phyloP scores from a whole-genome alignment of 2,113 vertebrate species.

The Gymnorhina tibicen region DNA sequence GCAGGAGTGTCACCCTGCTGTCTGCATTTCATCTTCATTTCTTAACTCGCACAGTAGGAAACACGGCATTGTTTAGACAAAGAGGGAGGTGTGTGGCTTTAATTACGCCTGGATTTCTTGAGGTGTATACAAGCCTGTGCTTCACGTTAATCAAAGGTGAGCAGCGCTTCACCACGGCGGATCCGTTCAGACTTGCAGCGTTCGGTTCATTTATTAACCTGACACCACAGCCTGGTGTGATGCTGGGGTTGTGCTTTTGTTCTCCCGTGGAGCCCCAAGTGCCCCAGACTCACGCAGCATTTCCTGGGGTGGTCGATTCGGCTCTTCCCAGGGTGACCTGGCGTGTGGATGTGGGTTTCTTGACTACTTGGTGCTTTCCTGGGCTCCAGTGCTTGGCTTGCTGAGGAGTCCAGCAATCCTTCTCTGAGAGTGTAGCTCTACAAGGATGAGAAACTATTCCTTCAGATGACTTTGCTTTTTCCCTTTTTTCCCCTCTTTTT shows the following conservation, averaged over 20 bases:
- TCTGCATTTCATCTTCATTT: not conserved
- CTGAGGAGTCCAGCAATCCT: not conserved
- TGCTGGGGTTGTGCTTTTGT: constrained; percentile 24
- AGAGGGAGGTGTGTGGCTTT: constrained; percentile 26
- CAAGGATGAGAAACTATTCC: not conserved
- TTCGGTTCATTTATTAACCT: not conserved
- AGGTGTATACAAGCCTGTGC: not conserved
- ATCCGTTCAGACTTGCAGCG: constrained; percentile 45
- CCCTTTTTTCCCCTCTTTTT: accelerated
- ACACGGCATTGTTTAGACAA: not conserved
- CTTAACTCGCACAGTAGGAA: constrained; percentile 9
- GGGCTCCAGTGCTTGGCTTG: not conserved
- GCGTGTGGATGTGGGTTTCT: not conserved
- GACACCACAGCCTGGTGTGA: not conserved
- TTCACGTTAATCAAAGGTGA: constrained; percentile 9
- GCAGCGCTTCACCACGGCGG: not conserved
- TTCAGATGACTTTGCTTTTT: not conserved
- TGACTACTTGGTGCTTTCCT: not conserved
- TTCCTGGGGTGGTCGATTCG: not conserved
- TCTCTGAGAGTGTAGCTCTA: not conserved
- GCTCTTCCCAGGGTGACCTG: not conserved
- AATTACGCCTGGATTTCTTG: constrained; percentile 33
- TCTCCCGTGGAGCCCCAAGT: not conserved
- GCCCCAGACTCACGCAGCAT: not conserved
- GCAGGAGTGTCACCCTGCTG: not conserved